These are phyloP conservation scores for Brachyptera risi DNA, from an alignment of 2,888 invertebrate species.

Conservation along the genomic window DNA sequence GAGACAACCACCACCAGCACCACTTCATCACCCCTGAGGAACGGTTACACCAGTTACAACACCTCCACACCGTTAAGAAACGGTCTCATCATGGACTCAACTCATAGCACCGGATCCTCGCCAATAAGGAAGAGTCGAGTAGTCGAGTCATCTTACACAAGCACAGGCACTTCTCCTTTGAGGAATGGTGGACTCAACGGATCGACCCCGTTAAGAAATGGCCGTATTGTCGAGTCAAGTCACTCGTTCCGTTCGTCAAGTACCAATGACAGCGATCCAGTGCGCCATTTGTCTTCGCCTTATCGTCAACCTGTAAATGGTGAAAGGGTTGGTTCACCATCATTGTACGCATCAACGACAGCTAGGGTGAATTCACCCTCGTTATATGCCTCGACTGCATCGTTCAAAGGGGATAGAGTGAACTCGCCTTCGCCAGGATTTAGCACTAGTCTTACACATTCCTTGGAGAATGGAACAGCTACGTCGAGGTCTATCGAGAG, in stretches of 20 bases:
- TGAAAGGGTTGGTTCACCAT: conserved; percentile 25
- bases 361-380: conserved; percentile 24
- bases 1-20: conserved; percentile 4
- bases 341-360: conserved; percentile 13
- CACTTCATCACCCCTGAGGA: neutral
- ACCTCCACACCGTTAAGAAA: neutral
- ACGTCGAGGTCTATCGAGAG: conserved; percentile 24
- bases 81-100: conserved; percentile 18
- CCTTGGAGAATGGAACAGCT: conserved; percentile 15
- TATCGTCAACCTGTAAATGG: conserved; percentile 25
- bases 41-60: conserved; percentile 4
- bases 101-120: conserved; percentile 8
- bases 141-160: neutral
- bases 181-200: neutral
- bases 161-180: conserved; percentile 41
- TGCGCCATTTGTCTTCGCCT: conserved; percentile 24
- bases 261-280: conserved; percentile 27
- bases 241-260: conserved; percentile 36
- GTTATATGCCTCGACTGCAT: conserved; percentile 15
- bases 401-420: conserved; percentile 24
- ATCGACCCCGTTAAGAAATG: conserved; percentile 41
- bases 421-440: conserved; percentile 17
- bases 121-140: neutral
- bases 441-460: neutral
- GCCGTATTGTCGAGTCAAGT: conserved; percentile 36